Evolutionary conservation across 2,797 vertebrate species (phyloP).

Genomic region (Diplodus sargus): DNA sequence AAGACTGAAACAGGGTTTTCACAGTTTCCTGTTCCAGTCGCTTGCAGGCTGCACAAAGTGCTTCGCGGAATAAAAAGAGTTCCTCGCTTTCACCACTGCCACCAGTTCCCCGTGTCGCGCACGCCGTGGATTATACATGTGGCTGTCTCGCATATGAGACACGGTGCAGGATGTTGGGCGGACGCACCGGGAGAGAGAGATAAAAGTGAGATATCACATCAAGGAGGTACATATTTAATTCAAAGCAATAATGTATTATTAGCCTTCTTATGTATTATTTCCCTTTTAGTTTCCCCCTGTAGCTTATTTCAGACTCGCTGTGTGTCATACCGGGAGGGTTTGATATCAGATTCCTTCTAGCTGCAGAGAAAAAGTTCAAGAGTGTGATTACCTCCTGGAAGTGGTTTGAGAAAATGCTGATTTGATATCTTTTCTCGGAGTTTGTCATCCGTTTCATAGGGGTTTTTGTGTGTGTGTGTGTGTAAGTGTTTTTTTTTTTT

Average conservation of each 20-base stretch:
- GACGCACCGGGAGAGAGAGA: constrained; percentile 25
- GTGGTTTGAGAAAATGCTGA: constrained; percentile 47
- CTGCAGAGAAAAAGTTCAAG: constrained; percentile 48
- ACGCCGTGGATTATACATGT: constrained; percentile 55
- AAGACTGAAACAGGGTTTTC: constrained; percentile 24
- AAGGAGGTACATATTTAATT: constrained; percentile 67
- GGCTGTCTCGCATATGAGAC: constrained; percentile 42
- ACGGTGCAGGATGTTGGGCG: constrained; percentile 35
- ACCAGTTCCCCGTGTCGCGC: constrained; percentile 20
- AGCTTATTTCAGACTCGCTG: constrained; percentile 44
- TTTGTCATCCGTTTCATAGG: constrained; percentile 51
- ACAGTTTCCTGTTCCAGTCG: constrained; percentile 22
- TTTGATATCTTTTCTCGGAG: constrained; percentile 55
- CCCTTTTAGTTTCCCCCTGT: constrained; percentile 32
- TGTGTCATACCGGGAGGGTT: constrained; percentile 15
- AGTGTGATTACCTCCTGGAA: constrained; percentile 42
- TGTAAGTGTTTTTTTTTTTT: constrained; percentile 11
- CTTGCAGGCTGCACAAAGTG: constrained; percentile 38
- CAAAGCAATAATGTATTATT: constrained; percentile 65
- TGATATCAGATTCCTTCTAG: constrained; percentile 38
- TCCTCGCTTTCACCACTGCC: constrained; percentile 26
- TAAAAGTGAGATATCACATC: constrained; percentile 65
- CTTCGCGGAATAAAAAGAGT: constrained; percentile 29
- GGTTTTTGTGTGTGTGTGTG: no score
- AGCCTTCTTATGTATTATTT: constrained; percentile 61